These are phyloP conservation scores for Phymastichus coffea DNA, from an alignment of 1,140 invertebrate species.

Conservation along the genomic window DNA sequence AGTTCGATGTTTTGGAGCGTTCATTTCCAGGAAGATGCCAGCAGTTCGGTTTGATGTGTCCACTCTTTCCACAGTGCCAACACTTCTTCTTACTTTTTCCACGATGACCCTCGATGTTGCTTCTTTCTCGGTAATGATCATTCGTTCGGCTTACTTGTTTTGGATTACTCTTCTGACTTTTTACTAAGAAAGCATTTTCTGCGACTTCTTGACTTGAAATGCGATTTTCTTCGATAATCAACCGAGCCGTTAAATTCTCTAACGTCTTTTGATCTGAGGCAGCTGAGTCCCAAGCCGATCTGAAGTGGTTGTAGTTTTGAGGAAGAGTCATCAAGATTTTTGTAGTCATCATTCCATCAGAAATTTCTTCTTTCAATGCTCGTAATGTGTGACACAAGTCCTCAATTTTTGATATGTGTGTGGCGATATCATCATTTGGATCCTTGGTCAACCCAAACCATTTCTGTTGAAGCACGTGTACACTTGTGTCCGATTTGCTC, in stretches of 20 bases:
- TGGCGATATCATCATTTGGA: slow-evolving; percentile 23
- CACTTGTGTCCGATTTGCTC: slow-evolving; percentile 42
- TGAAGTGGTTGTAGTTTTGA: slow-evolving; percentile 32
- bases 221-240: slow-evolving; percentile 17
- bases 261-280: slow-evolving; percentile 8
- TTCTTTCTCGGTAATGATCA: neutral
- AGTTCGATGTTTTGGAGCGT: neutral
- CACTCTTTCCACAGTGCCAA: slow-evolving; percentile 8
- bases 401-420: slow-evolving; percentile 33
- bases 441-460: slow-evolving; percentile 37
- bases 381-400: slow-evolving; percentile 33
- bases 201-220: slow-evolving; percentile 6
- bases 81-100: slow-evolving; percentile 8
- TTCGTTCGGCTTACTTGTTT: too few species aligned
- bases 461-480: slow-evolving; percentile 43
- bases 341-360: slow-evolving; percentile 37
- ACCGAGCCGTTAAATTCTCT: neutral
- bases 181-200: neutral
- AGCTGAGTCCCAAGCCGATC: slow-evolving; percentile 34
- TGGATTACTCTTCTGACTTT: slow-evolving; percentile 7
- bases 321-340: slow-evolving; percentile 43
- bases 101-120: too few species aligned
- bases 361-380: slow-evolving; percentile 31
- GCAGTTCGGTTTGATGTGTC: slow-evolving; percentile 18
- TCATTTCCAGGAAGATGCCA: neutral